A percentile compares a stretch with the other conserved stretches of the same genome.
Conservation (phyloP, 2,113 vertebrate genomes). For the Catharus fuscescens region DNA sequence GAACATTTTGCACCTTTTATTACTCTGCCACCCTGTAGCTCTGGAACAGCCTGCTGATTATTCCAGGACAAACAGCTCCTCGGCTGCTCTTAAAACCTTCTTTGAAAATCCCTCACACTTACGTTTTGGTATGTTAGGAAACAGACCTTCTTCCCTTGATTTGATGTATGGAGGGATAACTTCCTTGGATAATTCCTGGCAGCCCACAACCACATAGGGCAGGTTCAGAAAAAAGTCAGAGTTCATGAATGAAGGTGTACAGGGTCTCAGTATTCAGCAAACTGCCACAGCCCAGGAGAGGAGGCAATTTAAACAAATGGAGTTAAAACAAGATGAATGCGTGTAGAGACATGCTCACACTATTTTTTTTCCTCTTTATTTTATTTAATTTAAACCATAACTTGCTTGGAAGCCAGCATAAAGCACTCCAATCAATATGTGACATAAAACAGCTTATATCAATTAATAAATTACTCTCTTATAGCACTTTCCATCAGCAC, state of each 20-base stretch:
- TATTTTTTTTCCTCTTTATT: not conserved
- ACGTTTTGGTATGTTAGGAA: not conserved
- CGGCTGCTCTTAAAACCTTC: not conserved
- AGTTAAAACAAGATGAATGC: not conserved
- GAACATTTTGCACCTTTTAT: not conserved
- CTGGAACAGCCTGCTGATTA: constrained; percentile 25
- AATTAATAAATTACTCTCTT: not conserved
- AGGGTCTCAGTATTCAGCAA: not conserved
- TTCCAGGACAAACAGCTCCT: not conserved
- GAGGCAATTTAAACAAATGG: not conserved
- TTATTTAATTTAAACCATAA: not conserved
- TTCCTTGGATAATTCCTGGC: not conserved
- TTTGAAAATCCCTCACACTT: not conserved
- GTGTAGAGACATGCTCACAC: rapidly evolving
- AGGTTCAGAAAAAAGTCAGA: not conserved
- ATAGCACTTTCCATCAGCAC: not conserved
- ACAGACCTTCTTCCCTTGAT: not conserved
- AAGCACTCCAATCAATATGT: not conserved
- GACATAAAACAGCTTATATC: not conserved
- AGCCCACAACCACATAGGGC: not conserved
- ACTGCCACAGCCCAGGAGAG: not conserved
- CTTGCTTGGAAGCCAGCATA: not conserved
- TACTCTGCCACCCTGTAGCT: constrained; percentile 7
- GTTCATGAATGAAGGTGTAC: not conserved
- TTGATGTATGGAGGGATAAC: not conserved